phyloP scores from a whole-genome alignment of 2,113 vertebrate species.

The Mellivora capensis region DNA sequence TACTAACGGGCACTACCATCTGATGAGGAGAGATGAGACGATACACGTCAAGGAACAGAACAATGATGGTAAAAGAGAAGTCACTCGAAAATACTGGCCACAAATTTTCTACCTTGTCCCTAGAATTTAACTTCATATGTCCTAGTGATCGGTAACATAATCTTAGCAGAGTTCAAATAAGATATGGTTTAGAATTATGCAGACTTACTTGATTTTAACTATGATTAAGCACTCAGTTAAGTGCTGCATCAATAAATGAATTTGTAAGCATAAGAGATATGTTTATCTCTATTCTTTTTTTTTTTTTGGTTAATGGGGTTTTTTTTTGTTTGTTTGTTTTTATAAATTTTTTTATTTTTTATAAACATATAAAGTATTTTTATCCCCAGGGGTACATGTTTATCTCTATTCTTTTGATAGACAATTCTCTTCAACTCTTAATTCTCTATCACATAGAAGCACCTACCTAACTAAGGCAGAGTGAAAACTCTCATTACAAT shows the following conservation, averaged over 20 bases:
- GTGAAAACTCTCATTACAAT: background rate
- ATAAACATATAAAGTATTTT: no score
- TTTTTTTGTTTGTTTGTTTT: no score
- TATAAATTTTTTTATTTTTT: no score
- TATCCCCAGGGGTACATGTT: no score
- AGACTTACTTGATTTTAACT: background rate
- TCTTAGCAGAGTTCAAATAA: background rate
- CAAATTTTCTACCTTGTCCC: background rate
- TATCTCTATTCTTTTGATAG: background rate
- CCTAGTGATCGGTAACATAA: background rate
- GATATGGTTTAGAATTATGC: background rate
- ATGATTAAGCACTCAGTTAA: background rate
- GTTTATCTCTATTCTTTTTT: background rate
- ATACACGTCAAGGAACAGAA: background rate
- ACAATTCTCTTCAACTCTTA: background rate
- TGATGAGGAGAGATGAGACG: background rate
- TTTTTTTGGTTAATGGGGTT: no score
- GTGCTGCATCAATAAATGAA: background rate
- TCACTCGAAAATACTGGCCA: background rate
- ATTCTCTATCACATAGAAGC: background rate
- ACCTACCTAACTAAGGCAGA: background rate
- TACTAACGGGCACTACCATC: background rate
- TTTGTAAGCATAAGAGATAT: background rate
- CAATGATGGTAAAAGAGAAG: background rate
- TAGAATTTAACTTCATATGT: background rate